These are phyloP conservation scores for Anhinga rufa DNA, from an alignment of 2,113 vertebrate genomes.

Conservation along the genomic window DNA sequence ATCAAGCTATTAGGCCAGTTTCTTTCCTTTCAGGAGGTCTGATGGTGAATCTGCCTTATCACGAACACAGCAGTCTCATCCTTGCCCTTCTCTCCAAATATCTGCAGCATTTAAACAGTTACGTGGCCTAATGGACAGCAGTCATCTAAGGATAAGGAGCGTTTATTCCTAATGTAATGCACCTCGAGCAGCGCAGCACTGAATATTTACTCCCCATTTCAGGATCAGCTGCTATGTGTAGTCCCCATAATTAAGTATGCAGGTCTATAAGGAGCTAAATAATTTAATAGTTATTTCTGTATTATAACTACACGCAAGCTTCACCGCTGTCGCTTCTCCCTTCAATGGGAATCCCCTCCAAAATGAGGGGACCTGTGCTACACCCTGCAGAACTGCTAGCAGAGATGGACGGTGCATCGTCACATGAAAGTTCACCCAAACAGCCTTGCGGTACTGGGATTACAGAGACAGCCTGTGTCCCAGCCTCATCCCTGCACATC, in stretches of 20 bases:
- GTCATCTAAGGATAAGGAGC: not conserved
- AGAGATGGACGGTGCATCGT: rapidly evolving
- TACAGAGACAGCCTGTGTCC: rapidly evolving
- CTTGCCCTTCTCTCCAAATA: not conserved
- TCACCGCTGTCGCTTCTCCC: not conserved
- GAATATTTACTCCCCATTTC: not conserved
- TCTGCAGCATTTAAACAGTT: not conserved
- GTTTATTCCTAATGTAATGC: not conserved
- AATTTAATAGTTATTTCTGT: not conserved
- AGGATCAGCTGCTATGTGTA: not conserved
- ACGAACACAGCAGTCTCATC: rapidly evolving
- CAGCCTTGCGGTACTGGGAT: not conserved
- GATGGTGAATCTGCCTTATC: not conserved
- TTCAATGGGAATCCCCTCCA: not conserved
- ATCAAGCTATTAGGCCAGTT: not conserved
- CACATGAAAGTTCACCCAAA: not conserved
- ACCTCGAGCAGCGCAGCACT: not conserved
- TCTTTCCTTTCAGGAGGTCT: not conserved
- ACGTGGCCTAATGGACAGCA: not conserved
- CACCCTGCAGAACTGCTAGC: too few relatives aligned
- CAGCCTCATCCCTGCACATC: not conserved
- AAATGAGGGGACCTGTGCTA: rapidly evolving
- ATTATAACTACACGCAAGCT: not conserved
- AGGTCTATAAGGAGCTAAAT: not conserved
- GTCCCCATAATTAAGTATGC: not conserved